A percentile compares a stretch with the other conserved stretches of the same genome.
These are phyloP conservation scores for Netelia virgata DNA, from an alignment of 2,888 invertebrate genomes.

Conservation along the genomic window DNA sequence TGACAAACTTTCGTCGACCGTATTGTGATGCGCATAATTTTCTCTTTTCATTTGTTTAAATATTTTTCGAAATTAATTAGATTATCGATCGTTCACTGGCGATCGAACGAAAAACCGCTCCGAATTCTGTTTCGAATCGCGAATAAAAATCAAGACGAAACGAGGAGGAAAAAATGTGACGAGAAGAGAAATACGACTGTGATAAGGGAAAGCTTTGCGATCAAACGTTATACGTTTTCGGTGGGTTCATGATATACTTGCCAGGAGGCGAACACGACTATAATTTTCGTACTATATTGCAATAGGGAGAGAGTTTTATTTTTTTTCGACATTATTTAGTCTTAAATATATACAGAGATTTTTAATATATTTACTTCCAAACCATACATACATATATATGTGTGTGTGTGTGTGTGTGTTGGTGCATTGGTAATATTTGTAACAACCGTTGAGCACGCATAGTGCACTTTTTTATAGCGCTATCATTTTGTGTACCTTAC, in stretches of 20 bases:
- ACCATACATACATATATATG: slow-evolving; percentile 43
- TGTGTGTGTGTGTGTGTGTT: slow-evolving; percentile 50
- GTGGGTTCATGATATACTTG: slow-evolving; percentile 48
- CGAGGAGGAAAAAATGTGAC: slow-evolving; percentile 23
- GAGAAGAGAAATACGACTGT: slow-evolving; percentile 52
- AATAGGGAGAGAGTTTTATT: slow-evolving; percentile 53
- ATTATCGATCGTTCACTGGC: not conserved
- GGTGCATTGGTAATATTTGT: not conserved
- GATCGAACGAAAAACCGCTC: not conserved
- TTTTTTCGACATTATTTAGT: slow-evolving; percentile 61
- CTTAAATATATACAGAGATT: slow-evolving; percentile 56
- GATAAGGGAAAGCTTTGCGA: slow-evolving; percentile 60
- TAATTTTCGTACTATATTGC: slow-evolving; percentile 48
- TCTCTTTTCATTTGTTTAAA: not conserved
- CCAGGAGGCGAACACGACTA: slow-evolving; percentile 62
- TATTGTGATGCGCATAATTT: not conserved
- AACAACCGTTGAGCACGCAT: not conserved
- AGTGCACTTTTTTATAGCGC: slow-evolving; percentile 12
- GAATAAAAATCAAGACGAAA: not conserved
- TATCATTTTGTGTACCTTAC: slow-evolving; percentile 40
- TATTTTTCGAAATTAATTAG: not conserved
- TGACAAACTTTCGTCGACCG: too few species aligned
- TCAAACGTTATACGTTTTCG: slow-evolving; percentile 64
- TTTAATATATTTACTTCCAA: slow-evolving; percentile 40
- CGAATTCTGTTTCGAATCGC: not conserved